Conservation (phyloP, 2,113 vertebrate genomes). For the Oryzias woworae region DNA sequence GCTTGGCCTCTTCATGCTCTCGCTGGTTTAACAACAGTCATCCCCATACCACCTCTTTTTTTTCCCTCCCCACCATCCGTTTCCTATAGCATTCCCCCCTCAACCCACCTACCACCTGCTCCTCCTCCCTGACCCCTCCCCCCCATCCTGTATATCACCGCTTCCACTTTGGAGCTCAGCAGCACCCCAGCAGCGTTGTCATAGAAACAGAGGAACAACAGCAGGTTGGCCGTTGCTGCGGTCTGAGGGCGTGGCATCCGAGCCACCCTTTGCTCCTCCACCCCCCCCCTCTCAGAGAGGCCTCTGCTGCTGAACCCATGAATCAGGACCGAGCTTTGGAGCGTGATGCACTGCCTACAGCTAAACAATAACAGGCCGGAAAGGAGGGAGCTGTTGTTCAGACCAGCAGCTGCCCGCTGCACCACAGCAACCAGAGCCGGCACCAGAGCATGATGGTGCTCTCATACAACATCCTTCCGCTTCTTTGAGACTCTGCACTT, state of each 20-base stretch:
- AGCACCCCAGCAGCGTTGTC: conserved; percentile 79
- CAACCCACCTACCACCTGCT: conserved; percentile 53
- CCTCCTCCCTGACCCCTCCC: conserved; percentile 52
- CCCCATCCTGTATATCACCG: conserved; percentile 63
- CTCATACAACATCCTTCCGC: neutral
- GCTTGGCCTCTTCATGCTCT: conserved; percentile 25
- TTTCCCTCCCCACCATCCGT: conserved; percentile 27
- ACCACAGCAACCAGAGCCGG: neutral
- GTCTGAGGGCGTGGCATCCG: conserved; percentile 54
- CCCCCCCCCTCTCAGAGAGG: conserved; percentile 24
- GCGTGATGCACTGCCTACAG: conserved; percentile 15
- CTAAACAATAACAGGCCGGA: conserved; percentile 13
- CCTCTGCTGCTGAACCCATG: conserved; percentile 25
- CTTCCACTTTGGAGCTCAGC: conserved; percentile 66
- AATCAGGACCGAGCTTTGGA: conserved; percentile 9
- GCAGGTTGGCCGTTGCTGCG: conserved; percentile 71
- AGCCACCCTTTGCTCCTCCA: conserved; percentile 26
- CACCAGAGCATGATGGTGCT: neutral
- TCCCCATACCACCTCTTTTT: neutral
- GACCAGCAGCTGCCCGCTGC: neutral
- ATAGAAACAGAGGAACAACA: conserved; percentile 87
- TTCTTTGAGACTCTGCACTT: neutral
- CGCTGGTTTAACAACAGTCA: conserved; percentile 24
- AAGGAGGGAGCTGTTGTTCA: neutral
- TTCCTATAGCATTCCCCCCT: conserved; percentile 38